These are phyloP conservation scores for Emesis russula DNA, from an alignment of 2,888 invertebrate species.

Conservation along the genomic window DNA sequence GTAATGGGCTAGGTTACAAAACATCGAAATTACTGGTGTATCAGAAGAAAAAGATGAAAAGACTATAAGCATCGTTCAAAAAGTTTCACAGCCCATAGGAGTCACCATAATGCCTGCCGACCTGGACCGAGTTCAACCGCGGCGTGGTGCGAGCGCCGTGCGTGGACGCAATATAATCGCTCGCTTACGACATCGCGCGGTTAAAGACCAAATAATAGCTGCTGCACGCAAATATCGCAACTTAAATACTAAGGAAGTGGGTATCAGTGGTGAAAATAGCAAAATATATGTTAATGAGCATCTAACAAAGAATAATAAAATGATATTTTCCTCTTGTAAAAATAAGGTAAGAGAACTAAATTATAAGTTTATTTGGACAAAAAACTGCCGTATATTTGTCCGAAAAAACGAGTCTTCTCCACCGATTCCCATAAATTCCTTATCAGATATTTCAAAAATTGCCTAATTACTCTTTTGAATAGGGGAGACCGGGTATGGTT, in stretches of 20 bases:
- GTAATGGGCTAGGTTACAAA: constrained; percentile 60
- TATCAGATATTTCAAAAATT: not conserved
- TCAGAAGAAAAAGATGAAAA: constrained; percentile 52
- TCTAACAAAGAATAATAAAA: constrained; percentile 39
- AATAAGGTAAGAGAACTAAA: constrained; percentile 34
- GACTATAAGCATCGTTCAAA: constrained; percentile 36
- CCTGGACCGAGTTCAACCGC: constrained; percentile 58
- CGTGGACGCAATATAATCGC: not conserved
- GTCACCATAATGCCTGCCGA: constrained; percentile 42
- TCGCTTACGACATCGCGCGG: not conserved
- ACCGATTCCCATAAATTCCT: constrained; percentile 30
- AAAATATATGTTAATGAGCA: constrained; percentile 43
- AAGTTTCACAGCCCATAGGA: constrained; percentile 41
- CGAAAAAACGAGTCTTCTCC: constrained; percentile 41
- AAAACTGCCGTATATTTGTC: constrained; percentile 43
- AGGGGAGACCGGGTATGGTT: constrained; percentile 56
- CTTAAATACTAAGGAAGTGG: constrained; percentile 18
- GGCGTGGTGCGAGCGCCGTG: not conserved
- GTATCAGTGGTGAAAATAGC: constrained; percentile 31
- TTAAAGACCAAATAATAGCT: not conserved
- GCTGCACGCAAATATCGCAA: not conserved
- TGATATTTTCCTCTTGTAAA: constrained; percentile 23
- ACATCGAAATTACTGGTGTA: constrained; percentile 59
- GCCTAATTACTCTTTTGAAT: not conserved
- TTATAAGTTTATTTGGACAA: constrained; percentile 48